Evolutionary conservation across 2,888 invertebrate genomes (phyloP).

Genomic region (Megaustenia siamemsis): DNA sequence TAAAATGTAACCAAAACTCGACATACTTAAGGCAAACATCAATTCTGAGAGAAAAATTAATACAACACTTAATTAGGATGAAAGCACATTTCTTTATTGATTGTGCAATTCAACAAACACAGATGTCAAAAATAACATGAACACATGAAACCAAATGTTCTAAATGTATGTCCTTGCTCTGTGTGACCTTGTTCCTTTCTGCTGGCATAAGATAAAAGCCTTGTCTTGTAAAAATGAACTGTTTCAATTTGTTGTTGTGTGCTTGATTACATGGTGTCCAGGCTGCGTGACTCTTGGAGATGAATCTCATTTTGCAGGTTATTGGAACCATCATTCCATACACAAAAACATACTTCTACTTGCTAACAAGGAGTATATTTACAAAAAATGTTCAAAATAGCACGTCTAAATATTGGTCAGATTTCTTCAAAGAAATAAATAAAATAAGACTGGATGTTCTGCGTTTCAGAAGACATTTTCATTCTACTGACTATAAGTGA

Average conservation of each 20-base stretch:
- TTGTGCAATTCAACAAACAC: slow-evolving; percentile 11
- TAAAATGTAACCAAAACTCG: slow-evolving; percentile 2
- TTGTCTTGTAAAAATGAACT: background rate
- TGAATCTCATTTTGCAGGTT: background rate
- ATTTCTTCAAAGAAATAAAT: no score
- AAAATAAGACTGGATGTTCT: no score
- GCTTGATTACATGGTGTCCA: background rate
- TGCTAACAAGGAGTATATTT: no score
- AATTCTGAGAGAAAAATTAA: slow-evolving; percentile 24
- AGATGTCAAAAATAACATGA: background rate
- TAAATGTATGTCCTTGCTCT: background rate
- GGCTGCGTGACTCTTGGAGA: background rate
- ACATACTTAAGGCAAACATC: slow-evolving; percentile 19
- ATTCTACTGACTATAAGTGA: no score
- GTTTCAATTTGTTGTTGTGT: background rate
- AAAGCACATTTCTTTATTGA: slow-evolving; percentile 39
- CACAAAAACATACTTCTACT: background rate
- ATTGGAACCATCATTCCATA: background rate
- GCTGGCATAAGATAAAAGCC: background rate
- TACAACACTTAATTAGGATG: slow-evolving; percentile 28
- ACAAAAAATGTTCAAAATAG: no score
- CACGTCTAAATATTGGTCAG: no score
- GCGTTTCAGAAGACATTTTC: no score
- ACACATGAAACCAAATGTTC: background rate
- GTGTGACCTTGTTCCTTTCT: background rate